Conservation (phyloP, 2,888 invertebrate genomes). For the Athripsodes cinereus region DNA sequence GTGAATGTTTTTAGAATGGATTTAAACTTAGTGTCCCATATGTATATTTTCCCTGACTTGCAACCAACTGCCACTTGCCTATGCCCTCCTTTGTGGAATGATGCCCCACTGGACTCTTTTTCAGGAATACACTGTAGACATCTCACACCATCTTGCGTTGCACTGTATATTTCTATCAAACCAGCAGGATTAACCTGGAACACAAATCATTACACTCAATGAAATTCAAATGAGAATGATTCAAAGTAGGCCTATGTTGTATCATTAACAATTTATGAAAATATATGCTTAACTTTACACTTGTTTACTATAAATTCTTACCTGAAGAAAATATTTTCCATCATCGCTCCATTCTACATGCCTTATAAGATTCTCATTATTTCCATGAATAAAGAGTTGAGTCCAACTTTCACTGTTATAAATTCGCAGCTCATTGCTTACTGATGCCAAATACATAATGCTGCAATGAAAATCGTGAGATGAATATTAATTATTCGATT, state of each 20-base stretch:
- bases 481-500: background rate
- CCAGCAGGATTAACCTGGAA: constrained; percentile 47
- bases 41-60: constrained; percentile 43
- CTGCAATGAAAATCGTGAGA: background rate
- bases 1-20: constrained; percentile 45
- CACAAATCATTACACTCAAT: too few species aligned
- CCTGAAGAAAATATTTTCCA: constrained; percentile 48
- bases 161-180: constrained; percentile 42
- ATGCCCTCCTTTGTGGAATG: constrained; percentile 46
- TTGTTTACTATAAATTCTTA: too few species aligned
- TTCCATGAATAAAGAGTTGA: constrained; percentile 47
- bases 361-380: constrained; percentile 41
- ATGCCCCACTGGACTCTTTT: constrained; percentile 45
- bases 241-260: too few species aligned
- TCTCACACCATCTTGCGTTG: constrained; percentile 41
- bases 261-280: too few species aligned
- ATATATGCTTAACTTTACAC: too few species aligned
- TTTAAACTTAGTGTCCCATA: constrained; percentile 49
- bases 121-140: constrained; percentile 45
- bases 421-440: constrained; percentile 50
- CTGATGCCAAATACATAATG: constrained; percentile 52
- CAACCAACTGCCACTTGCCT: constrained; percentile 45
- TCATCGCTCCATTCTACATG: constrained; percentile 50
- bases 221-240: too few species aligned
- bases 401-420: constrained; percentile 51